Evolutionary conservation across 2,113 vertebrate species (phyloP).

Genomic region (Ceyx margarethae): DNA sequence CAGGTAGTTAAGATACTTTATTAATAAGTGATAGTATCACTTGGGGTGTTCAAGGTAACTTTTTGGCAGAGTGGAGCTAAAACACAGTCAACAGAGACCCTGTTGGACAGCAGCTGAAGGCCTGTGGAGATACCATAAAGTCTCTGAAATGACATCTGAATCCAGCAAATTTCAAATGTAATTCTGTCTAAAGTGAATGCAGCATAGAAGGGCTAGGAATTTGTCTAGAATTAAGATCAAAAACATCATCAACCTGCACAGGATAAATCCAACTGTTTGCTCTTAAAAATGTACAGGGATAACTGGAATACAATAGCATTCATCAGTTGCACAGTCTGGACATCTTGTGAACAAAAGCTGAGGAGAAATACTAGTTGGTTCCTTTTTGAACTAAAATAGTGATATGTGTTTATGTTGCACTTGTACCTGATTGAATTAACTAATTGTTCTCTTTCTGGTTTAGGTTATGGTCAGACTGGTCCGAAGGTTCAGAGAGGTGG

Average conservation of each 20-base stretch:
- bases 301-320: neutral
- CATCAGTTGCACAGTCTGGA: neutral
- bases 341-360: neutral
- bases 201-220: neutral
- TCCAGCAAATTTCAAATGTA: neutral
- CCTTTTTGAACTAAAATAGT: neutral
- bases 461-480: constrained; percentile 94
- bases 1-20: neutral
- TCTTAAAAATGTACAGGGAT: neutral
- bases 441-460: constrained; percentile 8
- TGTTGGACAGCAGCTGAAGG: neutral
- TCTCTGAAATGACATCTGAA: neutral
- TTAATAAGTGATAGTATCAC: no score
- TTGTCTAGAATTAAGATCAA: neutral
- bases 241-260: neutral
- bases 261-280: neutral
- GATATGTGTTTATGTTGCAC: neutral
- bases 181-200: neutral
- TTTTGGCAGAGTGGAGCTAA: neutral
- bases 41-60: neutral
- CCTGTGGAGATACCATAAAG: neutral
- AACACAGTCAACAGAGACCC: neutral
- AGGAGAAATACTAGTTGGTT: neutral
- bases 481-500: constrained; percentile 84
- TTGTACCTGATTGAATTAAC: neutral